These are phyloP conservation scores for Tarsius wallacei DNA, from an alignment of 2,797 vertebrate genomes.

Conservation along the genomic window DNA sequence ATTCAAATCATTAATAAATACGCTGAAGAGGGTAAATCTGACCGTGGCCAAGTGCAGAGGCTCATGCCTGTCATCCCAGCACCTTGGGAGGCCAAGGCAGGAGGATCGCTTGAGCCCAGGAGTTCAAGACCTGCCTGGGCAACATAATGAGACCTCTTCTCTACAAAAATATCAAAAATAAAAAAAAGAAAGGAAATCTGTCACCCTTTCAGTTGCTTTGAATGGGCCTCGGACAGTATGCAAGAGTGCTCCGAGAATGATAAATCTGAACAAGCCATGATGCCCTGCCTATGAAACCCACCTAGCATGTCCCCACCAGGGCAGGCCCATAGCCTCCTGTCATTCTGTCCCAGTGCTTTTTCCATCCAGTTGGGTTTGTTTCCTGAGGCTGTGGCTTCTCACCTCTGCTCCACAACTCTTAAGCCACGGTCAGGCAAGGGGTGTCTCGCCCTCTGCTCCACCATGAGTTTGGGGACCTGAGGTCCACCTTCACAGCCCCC, in stretches of 20 bases:
- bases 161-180: no score
- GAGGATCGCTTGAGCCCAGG: no score
- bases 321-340: fast-evolving
- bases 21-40: background rate
- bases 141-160: no score
- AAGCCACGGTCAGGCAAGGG: background rate
- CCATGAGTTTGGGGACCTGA: background rate
- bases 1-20: background rate
- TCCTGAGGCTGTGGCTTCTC: background rate
- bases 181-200: no score
- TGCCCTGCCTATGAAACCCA: fast-evolving
- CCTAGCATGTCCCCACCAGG: fast-evolving
- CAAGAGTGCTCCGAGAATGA: background rate
- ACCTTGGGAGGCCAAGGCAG: no score
- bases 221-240: background rate
- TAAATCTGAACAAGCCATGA: background rate
- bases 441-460: fast-evolving
- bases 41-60: no score
- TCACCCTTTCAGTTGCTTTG: no score
- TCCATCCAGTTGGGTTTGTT: background rate
- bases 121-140: no score
- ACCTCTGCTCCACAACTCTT: background rate
- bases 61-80: no score
- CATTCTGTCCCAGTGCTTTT: background rate
- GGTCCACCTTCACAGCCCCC: background rate